A percentile compares a stretch with the other conserved stretches of the same genome.
Conservation (phyloP, 2,888 invertebrate species). For the Periphyllus acericola region DNA sequence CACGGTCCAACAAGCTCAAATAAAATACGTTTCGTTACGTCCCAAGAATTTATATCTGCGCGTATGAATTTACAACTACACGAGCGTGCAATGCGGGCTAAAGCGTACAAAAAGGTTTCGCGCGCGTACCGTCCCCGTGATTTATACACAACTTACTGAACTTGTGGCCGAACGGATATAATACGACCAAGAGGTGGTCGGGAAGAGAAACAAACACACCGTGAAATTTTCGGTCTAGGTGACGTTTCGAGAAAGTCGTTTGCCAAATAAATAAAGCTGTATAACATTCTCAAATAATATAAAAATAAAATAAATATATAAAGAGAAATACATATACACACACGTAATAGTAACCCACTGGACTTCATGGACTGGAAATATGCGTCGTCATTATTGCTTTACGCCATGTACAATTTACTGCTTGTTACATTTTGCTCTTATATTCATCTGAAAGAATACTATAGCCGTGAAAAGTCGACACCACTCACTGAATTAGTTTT, state of each 20-base stretch:
- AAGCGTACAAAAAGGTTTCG: constrained; percentile 51
- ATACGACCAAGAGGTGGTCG: background rate
- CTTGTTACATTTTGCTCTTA: background rate
- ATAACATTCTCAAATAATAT: constrained; percentile 25
- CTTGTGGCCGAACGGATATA: constrained; percentile 37
- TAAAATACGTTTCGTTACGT: constrained; percentile 54
- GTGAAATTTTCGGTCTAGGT: constrained; percentile 58
- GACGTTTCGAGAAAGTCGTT: constrained; percentile 55
- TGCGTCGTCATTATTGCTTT: constrained; percentile 20
- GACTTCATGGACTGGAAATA: constrained; percentile 44
- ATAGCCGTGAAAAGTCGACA: background rate
- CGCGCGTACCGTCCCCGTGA: constrained; percentile 21
- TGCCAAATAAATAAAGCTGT: constrained; percentile 58
- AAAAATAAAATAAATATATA: constrained; percentile 21
- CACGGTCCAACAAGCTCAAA: constrained; percentile 53
- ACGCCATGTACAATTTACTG: background rate
- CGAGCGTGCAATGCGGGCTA: constrained; percentile 11
- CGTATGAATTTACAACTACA: constrained; percentile 52
- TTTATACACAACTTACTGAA: constrained; percentile 53
- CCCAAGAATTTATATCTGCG: constrained; percentile 50
- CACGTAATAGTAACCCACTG: background rate
- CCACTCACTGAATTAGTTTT: background rate
- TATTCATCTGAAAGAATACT: background rate
- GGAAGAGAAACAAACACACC: constrained; percentile 49
- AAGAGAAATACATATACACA: background rate